These are phyloP conservation scores for Spea multiplicata DNA, from an alignment of 2,113 vertebrate genomes.

Conservation along the genomic window DNA sequence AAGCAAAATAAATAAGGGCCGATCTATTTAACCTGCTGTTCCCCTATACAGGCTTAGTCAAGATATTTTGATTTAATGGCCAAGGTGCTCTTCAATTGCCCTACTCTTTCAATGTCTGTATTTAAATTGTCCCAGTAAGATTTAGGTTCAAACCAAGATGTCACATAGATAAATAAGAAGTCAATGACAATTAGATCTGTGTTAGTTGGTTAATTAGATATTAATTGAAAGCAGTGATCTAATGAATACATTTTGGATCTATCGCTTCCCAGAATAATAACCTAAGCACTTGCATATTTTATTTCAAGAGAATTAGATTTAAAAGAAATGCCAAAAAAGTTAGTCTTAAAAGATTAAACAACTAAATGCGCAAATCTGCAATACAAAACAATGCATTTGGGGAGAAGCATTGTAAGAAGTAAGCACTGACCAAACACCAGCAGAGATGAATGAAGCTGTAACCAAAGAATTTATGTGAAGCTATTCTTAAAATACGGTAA, in stretches of 20 bases:
- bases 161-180: conserved; percentile 22
- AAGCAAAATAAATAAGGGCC: no score
- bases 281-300: conserved; percentile 12
- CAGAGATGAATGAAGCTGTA: no score
- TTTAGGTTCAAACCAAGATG: no score
- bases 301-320: background rate
- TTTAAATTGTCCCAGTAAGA: no score
- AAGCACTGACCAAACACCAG: no score
- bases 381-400: no score
- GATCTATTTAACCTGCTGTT: no score
- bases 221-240: conserved; percentile 32
- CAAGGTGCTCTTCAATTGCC: background rate
- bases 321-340: background rate
- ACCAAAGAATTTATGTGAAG: no score
- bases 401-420: no score
- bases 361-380: no score
- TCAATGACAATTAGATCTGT: conserved; percentile 30
- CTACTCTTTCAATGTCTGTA: background rate
- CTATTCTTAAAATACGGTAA: no score
- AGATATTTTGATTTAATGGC: background rate
- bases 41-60: background rate
- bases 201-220: conserved; percentile 41
- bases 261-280: conserved; percentile 20
- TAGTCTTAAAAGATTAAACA: no score
- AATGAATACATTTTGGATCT: conserved; percentile 33